phyloP scores from a whole-genome alignment of 2,888 invertebrate genomes.

The Drepana falcataria region DNA sequence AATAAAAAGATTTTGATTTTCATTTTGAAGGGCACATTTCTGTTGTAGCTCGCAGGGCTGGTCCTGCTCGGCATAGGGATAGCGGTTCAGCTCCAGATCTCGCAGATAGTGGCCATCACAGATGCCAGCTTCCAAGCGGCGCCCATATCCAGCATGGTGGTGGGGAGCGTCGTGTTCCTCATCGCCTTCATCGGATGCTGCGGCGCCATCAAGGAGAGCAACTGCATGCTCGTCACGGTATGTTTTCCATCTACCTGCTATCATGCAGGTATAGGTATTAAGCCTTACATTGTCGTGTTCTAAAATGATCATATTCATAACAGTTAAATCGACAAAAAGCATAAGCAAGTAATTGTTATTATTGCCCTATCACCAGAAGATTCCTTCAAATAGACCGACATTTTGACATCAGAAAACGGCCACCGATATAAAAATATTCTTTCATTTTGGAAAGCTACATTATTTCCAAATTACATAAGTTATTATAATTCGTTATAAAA shows the following conservation, averaged over 20 bases:
- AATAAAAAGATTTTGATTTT: not conserved
- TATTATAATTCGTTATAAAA: too few relatives aligned
- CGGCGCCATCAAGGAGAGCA: constrained; percentile 91
- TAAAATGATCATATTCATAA: too few relatives aligned
- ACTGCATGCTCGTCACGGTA: constrained; percentile 90
- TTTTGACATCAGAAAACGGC: too few relatives aligned
- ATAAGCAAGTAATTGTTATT: too few relatives aligned
- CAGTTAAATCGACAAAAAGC: too few relatives aligned
- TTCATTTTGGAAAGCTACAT: too few relatives aligned
- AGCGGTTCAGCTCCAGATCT: constrained; percentile 76
- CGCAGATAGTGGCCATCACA: constrained; percentile 51
- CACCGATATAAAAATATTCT: too few relatives aligned
- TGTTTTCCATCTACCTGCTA: constrained; percentile 41
- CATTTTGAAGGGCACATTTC: constrained; percentile 15
- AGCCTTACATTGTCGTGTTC: too few relatives aligned
- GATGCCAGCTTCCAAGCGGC: constrained; percentile 67
- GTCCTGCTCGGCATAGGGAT: constrained; percentile 82
- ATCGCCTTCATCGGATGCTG: constrained; percentile 94
- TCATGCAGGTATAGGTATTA: not conserved
- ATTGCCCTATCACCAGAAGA: too few relatives aligned
- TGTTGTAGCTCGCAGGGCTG: constrained; percentile 83
- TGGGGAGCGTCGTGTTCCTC: constrained; percentile 85
- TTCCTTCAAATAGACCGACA: too few relatives aligned
- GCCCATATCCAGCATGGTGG: constrained; percentile 80
- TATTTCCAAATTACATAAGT: too few relatives aligned